Conservation (phyloP, 2,113 vertebrate species). For the Podocnemis expansa region DNA sequence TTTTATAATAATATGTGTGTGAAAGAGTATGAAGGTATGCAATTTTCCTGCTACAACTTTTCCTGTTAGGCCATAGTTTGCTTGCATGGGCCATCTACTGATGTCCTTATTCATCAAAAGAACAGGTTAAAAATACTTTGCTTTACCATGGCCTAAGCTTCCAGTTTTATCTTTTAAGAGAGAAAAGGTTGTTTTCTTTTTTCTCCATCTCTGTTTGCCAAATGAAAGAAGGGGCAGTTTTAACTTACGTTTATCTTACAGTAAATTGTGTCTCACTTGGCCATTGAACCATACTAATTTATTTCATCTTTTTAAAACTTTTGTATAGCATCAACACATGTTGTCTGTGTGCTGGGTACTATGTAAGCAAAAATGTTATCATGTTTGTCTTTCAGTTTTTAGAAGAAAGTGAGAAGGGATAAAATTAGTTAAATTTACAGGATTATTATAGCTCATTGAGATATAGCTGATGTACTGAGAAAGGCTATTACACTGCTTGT, state of each 20-base stretch:
- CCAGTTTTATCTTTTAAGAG: not conserved
- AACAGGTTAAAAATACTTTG: not conserved
- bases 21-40: not conserved
- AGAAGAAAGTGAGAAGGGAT: not conserved
- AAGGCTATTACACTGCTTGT: not conserved
- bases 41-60: not conserved
- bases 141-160: not conserved
- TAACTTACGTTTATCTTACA: not conserved
- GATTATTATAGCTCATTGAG: not conserved
- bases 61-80: not conserved
- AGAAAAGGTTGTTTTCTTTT: not conserved
- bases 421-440: not conserved
- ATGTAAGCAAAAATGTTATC: not conserved
- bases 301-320: not conserved
- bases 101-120: not conserved
- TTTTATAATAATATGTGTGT: not conserved
- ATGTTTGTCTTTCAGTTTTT: not conserved
- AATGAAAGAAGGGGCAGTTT: not conserved
- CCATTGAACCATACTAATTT: not conserved
- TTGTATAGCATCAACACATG: not conserved
- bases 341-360: not conserved
- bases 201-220: not conserved
- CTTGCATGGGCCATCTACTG: not conserved
- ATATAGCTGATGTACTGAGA: not conserved
- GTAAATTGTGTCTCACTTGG: not conserved